These are phyloP conservation scores for Xestia ashworthii DNA, from an alignment of 2,888 invertebrate genomes.

Conservation along the genomic window DNA sequence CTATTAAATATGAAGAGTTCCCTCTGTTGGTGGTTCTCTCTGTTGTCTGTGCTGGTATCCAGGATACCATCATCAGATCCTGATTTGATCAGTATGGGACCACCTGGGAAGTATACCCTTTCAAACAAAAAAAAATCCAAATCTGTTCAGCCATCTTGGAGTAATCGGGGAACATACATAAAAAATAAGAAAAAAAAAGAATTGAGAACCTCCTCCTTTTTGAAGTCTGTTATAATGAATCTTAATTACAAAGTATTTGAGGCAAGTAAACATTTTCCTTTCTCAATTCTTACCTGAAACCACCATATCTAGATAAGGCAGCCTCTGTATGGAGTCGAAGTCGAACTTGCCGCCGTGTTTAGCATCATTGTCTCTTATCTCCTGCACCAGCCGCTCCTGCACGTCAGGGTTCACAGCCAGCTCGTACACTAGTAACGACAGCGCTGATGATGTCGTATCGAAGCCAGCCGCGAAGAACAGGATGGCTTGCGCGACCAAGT, in stretches of 20 bases:
- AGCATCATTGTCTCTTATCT: constrained; percentile 86
- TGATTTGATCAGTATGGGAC: too few species aligned
- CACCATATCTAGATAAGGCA: constrained; percentile 92
- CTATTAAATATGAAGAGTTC: too few species aligned
- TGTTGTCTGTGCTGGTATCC: too few species aligned
- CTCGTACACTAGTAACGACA: constrained; percentile 90
- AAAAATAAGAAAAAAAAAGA: too few species aligned
- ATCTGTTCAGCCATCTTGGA: too few species aligned
- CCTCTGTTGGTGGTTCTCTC: too few species aligned
- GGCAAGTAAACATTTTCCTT: not conserved
- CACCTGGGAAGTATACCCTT: too few species aligned
- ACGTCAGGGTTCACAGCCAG: constrained; percentile 90
- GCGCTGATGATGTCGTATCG: constrained; percentile 84
- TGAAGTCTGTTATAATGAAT: not conserved
- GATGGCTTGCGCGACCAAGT: constrained; percentile 86
- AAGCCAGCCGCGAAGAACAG: constrained; percentile 91
- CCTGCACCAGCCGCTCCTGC: constrained; percentile 88
- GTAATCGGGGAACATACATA: too few species aligned
- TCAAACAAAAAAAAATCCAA: too few species aligned
- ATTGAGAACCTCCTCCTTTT: too few species aligned
- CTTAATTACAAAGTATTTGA: not conserved
- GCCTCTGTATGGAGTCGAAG: constrained; percentile 87
- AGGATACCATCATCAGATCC: too few species aligned
- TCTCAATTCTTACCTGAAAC: constrained; percentile 84
- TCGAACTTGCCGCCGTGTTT: constrained; percentile 84